A percentile compares a stretch with the other conserved stretches of the same genome.
phyloP scores from a whole-genome alignment of 2,888 invertebrate species.

The Shargacucullia verbasci region DNA sequence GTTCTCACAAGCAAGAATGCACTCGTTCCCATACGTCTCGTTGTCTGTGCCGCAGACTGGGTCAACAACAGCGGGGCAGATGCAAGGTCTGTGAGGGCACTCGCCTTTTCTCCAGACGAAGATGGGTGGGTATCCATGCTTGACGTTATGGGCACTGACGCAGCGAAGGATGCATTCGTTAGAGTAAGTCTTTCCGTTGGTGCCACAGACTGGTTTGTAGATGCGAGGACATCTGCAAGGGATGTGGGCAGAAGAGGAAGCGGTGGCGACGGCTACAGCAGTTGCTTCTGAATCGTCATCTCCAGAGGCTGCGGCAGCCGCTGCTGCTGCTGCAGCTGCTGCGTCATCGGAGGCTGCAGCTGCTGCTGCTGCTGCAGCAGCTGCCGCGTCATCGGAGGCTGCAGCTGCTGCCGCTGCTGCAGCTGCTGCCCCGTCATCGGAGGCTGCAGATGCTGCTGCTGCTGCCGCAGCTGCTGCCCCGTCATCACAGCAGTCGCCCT shows the following conservation, averaged over 20 bases:
- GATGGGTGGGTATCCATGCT: constrained; percentile 24
- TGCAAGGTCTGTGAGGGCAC: constrained; percentile 47
- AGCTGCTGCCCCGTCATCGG: too few species aligned
- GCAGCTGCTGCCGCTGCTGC: too few species aligned
- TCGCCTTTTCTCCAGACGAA: constrained; percentile 41
- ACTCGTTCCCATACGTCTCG: constrained; percentile 90
- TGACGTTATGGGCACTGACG: constrained; percentile 38
- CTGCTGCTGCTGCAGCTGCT: not conserved
- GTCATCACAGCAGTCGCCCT: too few species aligned
- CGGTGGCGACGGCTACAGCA: not conserved
- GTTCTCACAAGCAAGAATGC: constrained; percentile 87
- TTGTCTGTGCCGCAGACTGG: constrained; percentile 92
- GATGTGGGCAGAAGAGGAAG: constrained; percentile 7
- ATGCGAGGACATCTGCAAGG: constrained; percentile 44
- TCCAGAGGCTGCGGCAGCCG: constrained; percentile 6
- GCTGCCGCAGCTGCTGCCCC: too few species aligned
- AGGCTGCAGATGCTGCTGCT: too few species aligned
- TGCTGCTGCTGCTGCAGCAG: too few species aligned
- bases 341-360: too few species aligned
- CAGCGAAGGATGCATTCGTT: constrained; percentile 59
- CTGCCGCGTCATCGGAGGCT: too few species aligned
- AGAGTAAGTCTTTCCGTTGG: constrained; percentile 60
- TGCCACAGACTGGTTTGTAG: constrained; percentile 61
- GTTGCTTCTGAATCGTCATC: not conserved
- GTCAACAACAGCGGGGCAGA: constrained; percentile 46